A percentile compares a stretch with the other conserved stretches of the same genome.
Evolutionary conservation across 2,113 vertebrate species (phyloP).

Genomic region (Xyliphius kryptos): DNA sequence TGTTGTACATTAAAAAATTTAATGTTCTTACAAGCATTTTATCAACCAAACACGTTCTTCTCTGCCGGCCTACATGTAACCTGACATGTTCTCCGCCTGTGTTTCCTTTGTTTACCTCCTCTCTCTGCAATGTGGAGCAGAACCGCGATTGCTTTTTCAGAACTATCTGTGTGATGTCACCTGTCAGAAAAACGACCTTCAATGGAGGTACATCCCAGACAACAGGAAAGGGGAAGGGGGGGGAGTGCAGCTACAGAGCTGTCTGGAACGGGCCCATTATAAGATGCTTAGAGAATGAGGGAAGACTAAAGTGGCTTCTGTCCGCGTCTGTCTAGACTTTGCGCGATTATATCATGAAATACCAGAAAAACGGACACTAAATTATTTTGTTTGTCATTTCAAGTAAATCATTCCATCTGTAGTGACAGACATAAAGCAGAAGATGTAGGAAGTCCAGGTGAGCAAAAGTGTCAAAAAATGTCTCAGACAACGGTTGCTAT

Average conservation of each 20-base stretch:
- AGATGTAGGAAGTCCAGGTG: too few species aligned
- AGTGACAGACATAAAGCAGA: too few species aligned
- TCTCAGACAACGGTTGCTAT: too few species aligned
- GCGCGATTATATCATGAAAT: not conserved
- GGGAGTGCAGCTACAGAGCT: conserved; percentile 4
- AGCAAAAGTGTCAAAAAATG: too few species aligned
- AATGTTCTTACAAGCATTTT: too few species aligned
- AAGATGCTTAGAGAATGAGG: conserved; percentile 18
- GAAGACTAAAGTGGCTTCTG: not conserved
- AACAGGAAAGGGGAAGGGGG: conserved; percentile 33
- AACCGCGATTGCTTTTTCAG: conserved; percentile 40
- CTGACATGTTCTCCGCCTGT: too few species aligned
- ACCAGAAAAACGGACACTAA: not conserved
- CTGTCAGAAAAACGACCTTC: conserved; percentile 16
- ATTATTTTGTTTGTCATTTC: not conserved
- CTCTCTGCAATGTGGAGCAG: conserved; percentile 55
- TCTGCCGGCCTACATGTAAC: too few species aligned
- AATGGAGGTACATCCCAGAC: conserved; percentile 34
- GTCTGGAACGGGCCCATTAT: conserved; percentile 11
- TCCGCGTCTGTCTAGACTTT: not conserved
- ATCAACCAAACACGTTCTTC: too few species aligned
- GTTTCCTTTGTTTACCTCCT: conserved; percentile 58
- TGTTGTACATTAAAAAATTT: too few species aligned
- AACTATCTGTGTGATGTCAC: conserved; percentile 39
- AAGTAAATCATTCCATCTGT: too few species aligned